Conservation (phyloP, 2,888 invertebrate genomes). For the Lithophane leautieri region DNA sequence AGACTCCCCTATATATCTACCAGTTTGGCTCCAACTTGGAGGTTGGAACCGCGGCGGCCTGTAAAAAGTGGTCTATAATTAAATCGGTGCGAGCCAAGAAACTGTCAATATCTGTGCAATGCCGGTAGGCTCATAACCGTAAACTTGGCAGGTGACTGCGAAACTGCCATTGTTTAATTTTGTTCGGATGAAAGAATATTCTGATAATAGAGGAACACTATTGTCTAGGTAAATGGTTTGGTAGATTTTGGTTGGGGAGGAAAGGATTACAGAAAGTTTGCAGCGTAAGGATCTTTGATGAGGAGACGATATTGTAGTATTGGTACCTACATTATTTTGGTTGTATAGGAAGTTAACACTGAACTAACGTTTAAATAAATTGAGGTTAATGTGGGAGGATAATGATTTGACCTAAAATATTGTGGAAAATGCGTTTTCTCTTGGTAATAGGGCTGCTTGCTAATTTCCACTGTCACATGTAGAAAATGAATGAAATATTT, state of each 20-base stretch:
- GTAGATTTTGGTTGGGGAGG: background rate
- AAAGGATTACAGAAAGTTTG: background rate
- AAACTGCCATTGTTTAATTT: constrained; percentile 38
- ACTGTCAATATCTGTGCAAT: constrained; percentile 77
- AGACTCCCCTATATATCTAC: background rate
- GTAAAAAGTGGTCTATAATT: constrained; percentile 80
- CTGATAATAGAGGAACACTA: constrained; percentile 7
- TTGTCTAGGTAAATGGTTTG: background rate
- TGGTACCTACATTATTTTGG: too few relatives aligned
- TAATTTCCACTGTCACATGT: background rate
- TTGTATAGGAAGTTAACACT: background rate
- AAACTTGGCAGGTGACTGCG: constrained; percentile 70
- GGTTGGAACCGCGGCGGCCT: constrained; percentile 65
- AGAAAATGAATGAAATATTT: background rate
- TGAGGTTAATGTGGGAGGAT: too few relatives aligned
- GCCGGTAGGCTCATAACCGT: constrained; percentile 64
- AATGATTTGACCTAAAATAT: background rate
- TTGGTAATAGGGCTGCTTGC: background rate
- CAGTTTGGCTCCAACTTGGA: constrained; percentile 61
- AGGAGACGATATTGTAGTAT: background rate
- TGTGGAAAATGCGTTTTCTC: background rate
- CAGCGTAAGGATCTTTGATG: background rate
- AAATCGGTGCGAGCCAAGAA: constrained; percentile 81
- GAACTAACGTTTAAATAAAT: background rate
- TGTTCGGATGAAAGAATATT: constrained; percentile 17